Evolutionary conservation across 2,113 vertebrate species (phyloP).

Genomic region (Alligator sinensis): DNA sequence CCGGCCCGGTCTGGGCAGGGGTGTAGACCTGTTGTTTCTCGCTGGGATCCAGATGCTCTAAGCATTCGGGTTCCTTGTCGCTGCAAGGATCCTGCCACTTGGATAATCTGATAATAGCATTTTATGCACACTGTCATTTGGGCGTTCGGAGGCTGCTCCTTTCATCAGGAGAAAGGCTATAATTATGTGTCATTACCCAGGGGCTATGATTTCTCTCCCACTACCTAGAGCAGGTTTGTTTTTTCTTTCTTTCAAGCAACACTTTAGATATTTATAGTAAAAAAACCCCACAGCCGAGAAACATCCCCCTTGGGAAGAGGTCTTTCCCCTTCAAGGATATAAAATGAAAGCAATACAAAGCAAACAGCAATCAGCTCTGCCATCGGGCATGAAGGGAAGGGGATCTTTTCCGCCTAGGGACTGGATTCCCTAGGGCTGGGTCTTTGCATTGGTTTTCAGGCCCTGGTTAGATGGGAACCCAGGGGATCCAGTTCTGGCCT

Average conservation of each 20-base stretch:
- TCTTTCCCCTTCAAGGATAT: background rate
- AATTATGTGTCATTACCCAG: conserved; percentile 64
- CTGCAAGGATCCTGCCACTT: conserved; percentile 14
- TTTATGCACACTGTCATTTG: conserved; percentile 52
- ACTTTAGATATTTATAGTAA: conserved; percentile 51
- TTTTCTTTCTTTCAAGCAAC: conserved; percentile 28
- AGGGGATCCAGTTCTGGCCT: background rate
- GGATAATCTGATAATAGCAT: conserved; percentile 38
- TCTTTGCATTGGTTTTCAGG: background rate
- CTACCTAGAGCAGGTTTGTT: background rate
- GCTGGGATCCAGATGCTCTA: background rate
- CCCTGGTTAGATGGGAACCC: background rate
- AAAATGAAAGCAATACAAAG: background rate
- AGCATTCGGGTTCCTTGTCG: background rate
- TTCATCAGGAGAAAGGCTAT: conserved; percentile 48
- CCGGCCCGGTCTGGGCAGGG: background rate
- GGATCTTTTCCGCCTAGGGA: background rate
- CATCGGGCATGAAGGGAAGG: background rate
- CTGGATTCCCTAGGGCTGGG: background rate
- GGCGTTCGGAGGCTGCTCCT: conserved; percentile 47
- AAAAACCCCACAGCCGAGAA: conserved; percentile 18
- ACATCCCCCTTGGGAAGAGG: conserved; percentile 18
- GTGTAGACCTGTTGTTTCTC: background rate
- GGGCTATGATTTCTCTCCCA: conserved; percentile 55
- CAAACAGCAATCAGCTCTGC: background rate